Evolutionary conservation across 35 echinoderm and acorn worm genomes (phyloP), one percentile per base, ranked within the genome.

Genomic region (Stichopus chloronotus): DNA sequence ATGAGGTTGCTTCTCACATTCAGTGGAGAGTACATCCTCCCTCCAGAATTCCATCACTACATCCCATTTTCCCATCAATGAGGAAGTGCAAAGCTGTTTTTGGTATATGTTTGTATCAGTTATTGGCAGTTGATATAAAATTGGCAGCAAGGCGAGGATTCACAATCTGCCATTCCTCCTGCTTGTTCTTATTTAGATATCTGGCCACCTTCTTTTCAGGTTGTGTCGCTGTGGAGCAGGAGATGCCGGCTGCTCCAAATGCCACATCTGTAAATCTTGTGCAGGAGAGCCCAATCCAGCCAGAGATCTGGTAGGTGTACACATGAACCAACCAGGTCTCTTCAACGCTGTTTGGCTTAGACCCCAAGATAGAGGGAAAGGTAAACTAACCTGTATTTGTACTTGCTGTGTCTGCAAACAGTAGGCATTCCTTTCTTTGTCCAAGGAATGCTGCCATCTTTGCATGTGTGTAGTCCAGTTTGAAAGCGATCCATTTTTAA

Each of bases 221-320:
- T 79, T 96, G 8, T 99, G 97, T 92, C 95, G 95, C 11, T 96
- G 97, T 68, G 95, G 97, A 4, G 84, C 95, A 10, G 97, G 97
- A 6, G 97, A 99, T 83, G 94, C 97, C 2, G 97, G 97, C 58
- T 96, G 97, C 77, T 87, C 87, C 88, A 99, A 99, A 55, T 99
- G 97, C 78, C 92, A 92, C 30, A 90, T 88, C 56, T 99, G 97
- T 54, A 95, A 88, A 22, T 78, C 84, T 4, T 99, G 97, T 90
- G 95, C 85, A 17, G 97, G 97, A 12, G 97, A 99, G 59, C 78
- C 78, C 0, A 81, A 97, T 63, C 90, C 78, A 68, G n/a, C 60
- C 1, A 72, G 94, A 25, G 78, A 68, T 52, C 6, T 76, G 3
- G 72, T 14, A 12, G 72, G 88, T 21, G 72, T 78, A 30, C 52